Evolutionary conservation across 1,140 invertebrate species (phyloP).

Genomic region (Varroa destructor): DNA sequence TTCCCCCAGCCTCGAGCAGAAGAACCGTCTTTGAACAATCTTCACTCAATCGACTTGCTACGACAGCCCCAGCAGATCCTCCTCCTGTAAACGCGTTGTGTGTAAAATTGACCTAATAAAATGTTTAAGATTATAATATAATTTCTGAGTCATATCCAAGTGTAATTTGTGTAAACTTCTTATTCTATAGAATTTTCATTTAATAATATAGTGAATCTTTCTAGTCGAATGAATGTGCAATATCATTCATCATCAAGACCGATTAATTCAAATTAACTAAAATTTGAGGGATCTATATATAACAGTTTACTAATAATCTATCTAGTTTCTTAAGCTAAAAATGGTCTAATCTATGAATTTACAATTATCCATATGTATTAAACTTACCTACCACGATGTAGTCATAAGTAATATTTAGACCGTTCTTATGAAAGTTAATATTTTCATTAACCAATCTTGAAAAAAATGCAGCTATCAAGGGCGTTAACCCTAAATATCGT

Average conservation of each 20-base stretch:
- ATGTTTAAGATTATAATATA: neutral
- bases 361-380: no score
- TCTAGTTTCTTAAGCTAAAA: no score
- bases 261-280: no score
- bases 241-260: no score
- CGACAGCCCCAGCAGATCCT: slow-evolving; percentile 83
- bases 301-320: no score
- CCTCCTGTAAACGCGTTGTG: slow-evolving; percentile 58
- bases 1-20: slow-evolving; percentile 73
- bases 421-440: neutral
- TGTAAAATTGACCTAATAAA: slow-evolving; percentile 19
- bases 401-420: neutral
- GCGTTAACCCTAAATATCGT: neutral
- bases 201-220: no score
- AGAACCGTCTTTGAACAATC: slow-evolving; percentile 48
- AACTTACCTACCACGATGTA: slow-evolving; percentile 12
- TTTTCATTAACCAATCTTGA: slow-evolving; percentile 9
- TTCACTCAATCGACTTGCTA: slow-evolving; percentile 78
- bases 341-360: no score
- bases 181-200: no score
- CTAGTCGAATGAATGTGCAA: no score
- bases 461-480: neutral
- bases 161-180: no score
- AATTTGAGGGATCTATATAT: no score
- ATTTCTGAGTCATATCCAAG: no score